Base-by-base conservation (phyloP, 2,797 vertebrate species). In the Amniataba percoides region DNA sequence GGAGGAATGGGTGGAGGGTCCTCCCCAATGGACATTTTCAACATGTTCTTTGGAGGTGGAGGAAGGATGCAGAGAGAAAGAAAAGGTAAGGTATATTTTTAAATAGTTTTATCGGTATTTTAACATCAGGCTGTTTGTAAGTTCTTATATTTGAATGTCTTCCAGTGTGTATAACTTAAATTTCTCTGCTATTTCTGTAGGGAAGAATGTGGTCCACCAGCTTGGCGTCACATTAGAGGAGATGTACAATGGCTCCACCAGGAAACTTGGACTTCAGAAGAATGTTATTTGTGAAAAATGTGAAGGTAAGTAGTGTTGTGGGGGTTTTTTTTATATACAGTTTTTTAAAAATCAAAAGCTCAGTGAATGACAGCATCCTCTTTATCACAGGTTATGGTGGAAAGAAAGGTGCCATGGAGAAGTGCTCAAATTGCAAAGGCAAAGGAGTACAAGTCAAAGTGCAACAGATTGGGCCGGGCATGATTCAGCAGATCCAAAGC, bases 31-130 rank as follows among this genome's bases (percentile, higher is more conserved):
- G 98, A 99, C 91, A 97, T 99, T 92, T 99, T 99, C 88, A 97
- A 99, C 94, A 99, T 99, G 98, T 99, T 99, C 92, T 99, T 99
- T 91, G 98, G 98, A 77, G 98, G 98, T 51, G 97, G 97, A 77
- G 96, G 97, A 73, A 96, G 97, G 85, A 98, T 96, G 96, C 96
- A 97, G 75, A 96, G 97, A 92, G 98, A 99, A 87, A 96, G 97
- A 87, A 97, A 91, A 97, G 98, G 98, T 99, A 90, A 91, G 81
- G 74, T n/a, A 19, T 43, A 9, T 73, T 16, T 36, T 65, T 31
- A 16, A 7, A 11, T 3, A 43, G 19, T 48, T 15, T 21, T 23
- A 10, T 9, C 1, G 21, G 3, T 64, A 1, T 12, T 64, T 4
- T 7, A 53, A 5, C 3, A 46, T 7, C 14, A 69, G 12, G n/a